These are phyloP conservation scores for Solenodon paradoxus DNA, from an alignment of 2,113 vertebrate genomes.

Conservation along the genomic window DNA sequence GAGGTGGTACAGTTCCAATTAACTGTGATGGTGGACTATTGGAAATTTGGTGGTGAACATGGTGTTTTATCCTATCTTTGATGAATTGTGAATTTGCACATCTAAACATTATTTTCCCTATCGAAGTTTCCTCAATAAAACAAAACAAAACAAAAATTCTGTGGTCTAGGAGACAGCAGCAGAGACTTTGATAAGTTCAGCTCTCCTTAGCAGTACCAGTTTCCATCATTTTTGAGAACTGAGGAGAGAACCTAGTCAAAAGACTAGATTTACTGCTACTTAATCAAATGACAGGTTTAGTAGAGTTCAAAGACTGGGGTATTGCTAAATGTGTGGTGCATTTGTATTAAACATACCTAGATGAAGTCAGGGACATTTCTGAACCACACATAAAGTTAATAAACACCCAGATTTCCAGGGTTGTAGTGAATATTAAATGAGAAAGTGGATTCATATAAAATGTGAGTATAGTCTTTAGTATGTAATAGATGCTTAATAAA, in stretches of 20 bases:
- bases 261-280: neutral
- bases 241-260: neutral
- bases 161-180: neutral
- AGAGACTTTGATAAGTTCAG: neutral
- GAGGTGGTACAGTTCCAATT: too few relatives aligned
- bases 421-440: conserved; percentile 15
- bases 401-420: neutral
- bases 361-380: conserved; percentile 16
- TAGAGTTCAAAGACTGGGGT: neutral
- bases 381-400: neutral
- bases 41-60: too few relatives aligned
- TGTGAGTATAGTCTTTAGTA: neutral
- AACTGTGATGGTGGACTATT: too few relatives aligned
- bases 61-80: too few relatives aligned
- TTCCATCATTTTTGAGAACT: neutral
- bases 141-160: too few relatives aligned
- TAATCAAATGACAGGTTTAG: neutral
- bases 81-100: too few relatives aligned
- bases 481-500: too few relatives aligned
- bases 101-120: too few relatives aligned
- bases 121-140: too few relatives aligned
- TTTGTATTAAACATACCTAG: neutral
- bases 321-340: neutral
- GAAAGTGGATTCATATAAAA: neutral
- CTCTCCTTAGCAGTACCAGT: neutral